Evolutionary conservation across 2,888 invertebrate genomes (phyloP).

Genomic region (Coelinius sp.): DNA sequence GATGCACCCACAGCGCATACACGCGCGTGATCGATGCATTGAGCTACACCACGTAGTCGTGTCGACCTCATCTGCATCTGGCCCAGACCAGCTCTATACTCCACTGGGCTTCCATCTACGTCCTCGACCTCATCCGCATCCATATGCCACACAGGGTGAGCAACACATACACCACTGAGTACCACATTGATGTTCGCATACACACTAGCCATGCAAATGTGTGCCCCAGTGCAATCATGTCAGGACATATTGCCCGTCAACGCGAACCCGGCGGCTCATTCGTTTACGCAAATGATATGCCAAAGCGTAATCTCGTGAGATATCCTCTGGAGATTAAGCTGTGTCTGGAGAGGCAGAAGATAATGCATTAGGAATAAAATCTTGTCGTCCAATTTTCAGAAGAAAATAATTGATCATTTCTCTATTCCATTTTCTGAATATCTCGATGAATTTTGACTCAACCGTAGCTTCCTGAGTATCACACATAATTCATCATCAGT

Average conservation of each 20-base stretch:
- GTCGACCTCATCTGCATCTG: conserved; percentile 66
- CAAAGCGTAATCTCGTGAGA: conserved; percentile 57
- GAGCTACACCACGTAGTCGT: conserved; percentile 40
- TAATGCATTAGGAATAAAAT: neutral
- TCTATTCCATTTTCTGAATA: neutral
- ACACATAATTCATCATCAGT: neutral
- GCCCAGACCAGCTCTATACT: conserved; percentile 47
- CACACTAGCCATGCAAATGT: conserved; percentile 15
- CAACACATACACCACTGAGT: conserved; percentile 53
- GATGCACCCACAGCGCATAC: conserved; percentile 59
- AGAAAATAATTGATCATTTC: neutral
- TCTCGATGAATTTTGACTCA: no score
- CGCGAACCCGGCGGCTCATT: conserved; percentile 64
- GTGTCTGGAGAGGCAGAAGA: neutral
- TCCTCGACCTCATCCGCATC: conserved; percentile 46
- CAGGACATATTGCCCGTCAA: conserved; percentile 69
- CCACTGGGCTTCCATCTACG: conserved; percentile 33
- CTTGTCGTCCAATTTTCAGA: neutral
- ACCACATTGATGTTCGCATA: no score
- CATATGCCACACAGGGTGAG: conserved; percentile 49
- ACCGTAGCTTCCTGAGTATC: conserved; percentile 38
- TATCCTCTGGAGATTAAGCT: conserved; percentile 63
- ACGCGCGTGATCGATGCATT: conserved; percentile 60
- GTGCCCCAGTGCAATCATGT: conserved; percentile 50
- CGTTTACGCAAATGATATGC: conserved; percentile 69